phyloP scores from a whole-genome alignment of 1,140 invertebrate species.

The Drosophila novamexicana region DNA sequence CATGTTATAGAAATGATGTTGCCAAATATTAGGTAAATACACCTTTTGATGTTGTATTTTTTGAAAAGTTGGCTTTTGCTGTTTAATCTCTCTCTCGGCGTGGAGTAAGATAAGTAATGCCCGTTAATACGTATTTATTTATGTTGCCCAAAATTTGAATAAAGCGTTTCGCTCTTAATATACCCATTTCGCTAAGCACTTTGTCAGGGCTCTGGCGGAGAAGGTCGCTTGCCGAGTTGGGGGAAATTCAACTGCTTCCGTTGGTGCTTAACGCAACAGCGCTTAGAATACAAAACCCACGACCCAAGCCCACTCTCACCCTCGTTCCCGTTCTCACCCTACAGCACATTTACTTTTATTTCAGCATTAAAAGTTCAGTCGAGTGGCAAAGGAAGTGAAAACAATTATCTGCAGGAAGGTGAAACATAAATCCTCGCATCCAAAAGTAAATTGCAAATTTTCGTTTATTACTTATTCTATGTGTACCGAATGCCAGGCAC shows the following conservation, averaged over 20 bases:
- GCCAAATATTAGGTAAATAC: too few relatives aligned
- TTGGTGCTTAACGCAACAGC: constrained; percentile 48
- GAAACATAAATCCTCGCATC: constrained; percentile 78
- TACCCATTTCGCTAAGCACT: constrained; percentile 79
- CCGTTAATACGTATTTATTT: constrained; percentile 68
- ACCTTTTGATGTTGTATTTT: too few relatives aligned
- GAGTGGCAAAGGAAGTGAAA: constrained; percentile 78
- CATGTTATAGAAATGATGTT: too few relatives aligned
- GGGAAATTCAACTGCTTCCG: constrained; percentile 63
- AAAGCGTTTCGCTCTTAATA: constrained; percentile 81
- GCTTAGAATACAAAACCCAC: constrained; percentile 25
- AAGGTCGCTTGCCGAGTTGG: background rate
- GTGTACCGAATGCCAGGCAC: constrained; percentile 24
- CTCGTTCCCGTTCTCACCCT: background rate
- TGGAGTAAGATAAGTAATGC: constrained; percentile 4
- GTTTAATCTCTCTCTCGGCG: background rate
- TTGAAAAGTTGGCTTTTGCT: background rate
- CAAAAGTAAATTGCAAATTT: constrained; percentile 82
- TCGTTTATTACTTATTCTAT: constrained; percentile 72
- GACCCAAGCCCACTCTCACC: background rate
- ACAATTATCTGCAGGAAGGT: constrained; percentile 81
- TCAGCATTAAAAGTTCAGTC: constrained; percentile 78
- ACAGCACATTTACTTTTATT: constrained; percentile 66
- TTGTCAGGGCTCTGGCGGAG: constrained; percentile 40
- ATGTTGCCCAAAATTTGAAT: constrained; percentile 66